Evolutionary conservation across 64 coral and sea anemone genomes (phyloP).

Genomic region (Platygyra sinensis): DNA sequence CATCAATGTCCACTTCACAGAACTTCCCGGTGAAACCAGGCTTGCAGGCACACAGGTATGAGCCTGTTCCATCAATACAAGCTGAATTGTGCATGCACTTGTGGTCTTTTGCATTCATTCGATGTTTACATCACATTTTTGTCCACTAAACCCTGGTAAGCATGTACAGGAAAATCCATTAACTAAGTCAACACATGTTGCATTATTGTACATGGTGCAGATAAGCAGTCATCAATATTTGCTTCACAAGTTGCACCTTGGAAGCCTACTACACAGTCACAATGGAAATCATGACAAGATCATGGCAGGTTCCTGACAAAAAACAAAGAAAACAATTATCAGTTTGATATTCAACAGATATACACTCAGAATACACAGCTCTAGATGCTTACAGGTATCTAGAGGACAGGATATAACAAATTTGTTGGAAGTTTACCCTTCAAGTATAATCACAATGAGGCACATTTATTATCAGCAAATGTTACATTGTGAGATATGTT

Average conservation of each 20-base stretch:
- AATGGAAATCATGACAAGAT: slow-evolving; percentile 64
- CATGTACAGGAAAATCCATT: slow-evolving; percentile 73
- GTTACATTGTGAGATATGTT: too few relatives aligned
- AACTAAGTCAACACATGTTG: slow-evolving; percentile 63
- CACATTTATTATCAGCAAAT: too few relatives aligned
- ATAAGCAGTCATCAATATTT: slow-evolving; percentile 68
- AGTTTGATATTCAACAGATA: not conserved
- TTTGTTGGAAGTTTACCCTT: too few relatives aligned
- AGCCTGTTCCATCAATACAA: slow-evolving; percentile 68
- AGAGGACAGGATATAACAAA: too few relatives aligned
- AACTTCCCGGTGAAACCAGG: slow-evolving; percentile 58
- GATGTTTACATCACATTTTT: slow-evolving; percentile 60
- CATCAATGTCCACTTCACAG: slow-evolving; percentile 79
- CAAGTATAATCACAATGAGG: too few relatives aligned
- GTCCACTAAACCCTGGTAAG: slow-evolving; percentile 56
- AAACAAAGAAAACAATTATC: not conserved
- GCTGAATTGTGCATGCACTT: slow-evolving; percentile 62
- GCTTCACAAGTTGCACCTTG: slow-evolving; percentile 60
- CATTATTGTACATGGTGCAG: slow-evolving; percentile 58
- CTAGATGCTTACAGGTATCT: too few relatives aligned
- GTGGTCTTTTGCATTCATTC: slow-evolving; percentile 65
- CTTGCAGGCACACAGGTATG: slow-evolving; percentile 63
- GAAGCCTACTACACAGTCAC: slow-evolving; percentile 68
- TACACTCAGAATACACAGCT: too few relatives aligned
- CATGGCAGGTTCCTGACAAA: slow-evolving; percentile 70